Percentiles rank a stretch among this genome's conserved stretches.
Evolutionary conservation across 1,140 invertebrate genomes (phyloP).

Genomic region (Agrilus planipennis): DNA sequence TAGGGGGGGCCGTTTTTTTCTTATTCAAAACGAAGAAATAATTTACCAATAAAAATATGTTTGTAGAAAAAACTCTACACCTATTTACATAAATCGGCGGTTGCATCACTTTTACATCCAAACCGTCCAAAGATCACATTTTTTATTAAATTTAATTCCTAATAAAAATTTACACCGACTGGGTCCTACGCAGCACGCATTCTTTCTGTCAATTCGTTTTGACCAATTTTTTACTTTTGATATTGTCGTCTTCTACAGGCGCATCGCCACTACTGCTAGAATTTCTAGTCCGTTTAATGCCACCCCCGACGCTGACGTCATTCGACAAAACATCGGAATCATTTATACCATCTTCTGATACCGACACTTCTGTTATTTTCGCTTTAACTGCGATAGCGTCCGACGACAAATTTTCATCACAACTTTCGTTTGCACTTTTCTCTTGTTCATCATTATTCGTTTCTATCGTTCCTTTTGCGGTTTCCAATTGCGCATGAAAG

Average conservation of each 20-base stretch:
- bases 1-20: too few relatives aligned
- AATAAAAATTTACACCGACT: neutral
- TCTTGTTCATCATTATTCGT: neutral
- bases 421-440: neutral
- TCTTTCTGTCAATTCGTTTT: neutral
- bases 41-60: too few relatives aligned
- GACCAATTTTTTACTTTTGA: constrained; percentile 3
- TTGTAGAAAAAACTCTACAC: too few relatives aligned
- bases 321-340: too few relatives aligned
- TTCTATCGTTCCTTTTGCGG: neutral
- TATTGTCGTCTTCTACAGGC: neutral
- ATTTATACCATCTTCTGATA: too few relatives aligned
- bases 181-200: neutral
- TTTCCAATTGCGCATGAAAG: neutral
- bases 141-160: neutral
- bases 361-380: neutral
- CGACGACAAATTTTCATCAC: neutral
- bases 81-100: constrained; percentile 7
- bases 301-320: neutral
- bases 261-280: neutral
- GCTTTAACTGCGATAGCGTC: neutral
- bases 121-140: constrained; percentile 3
- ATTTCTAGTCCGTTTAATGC: neutral
- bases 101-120: neutral
- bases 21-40: too few relatives aligned